These are phyloP conservation scores for Pachymerium ferrugineum DNA, from an alignment of 2,888 invertebrate species.

Conservation along the genomic window DNA sequence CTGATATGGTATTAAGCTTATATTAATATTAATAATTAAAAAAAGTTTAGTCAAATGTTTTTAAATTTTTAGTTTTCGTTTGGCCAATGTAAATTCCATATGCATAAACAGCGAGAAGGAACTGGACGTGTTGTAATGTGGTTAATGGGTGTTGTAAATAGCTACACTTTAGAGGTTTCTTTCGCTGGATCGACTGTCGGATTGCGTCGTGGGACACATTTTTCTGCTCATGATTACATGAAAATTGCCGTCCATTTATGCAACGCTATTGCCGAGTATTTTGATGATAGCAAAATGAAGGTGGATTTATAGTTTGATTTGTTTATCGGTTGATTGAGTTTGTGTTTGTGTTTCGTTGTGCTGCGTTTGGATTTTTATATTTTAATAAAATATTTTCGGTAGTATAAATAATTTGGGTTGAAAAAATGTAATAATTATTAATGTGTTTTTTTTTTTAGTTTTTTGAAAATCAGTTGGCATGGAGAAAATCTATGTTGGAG, in stretches of 20 bases:
- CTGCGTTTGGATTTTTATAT: constrained; percentile 26
- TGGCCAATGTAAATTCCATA: constrained; percentile 87
- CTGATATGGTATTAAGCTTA: constrained; percentile 56
- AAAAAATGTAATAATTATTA: too few relatives aligned
- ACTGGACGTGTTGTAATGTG: constrained; percentile 91
- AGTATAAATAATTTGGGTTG: too few relatives aligned
- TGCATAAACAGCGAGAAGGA: constrained; percentile 89
- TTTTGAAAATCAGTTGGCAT: constrained; percentile 65
- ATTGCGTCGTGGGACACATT: constrained; percentile 72
- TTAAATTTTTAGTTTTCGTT: constrained; percentile 68
- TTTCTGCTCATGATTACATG: constrained; percentile 71
- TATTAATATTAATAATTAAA: not conserved
- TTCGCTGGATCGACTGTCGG: constrained; percentile 59
- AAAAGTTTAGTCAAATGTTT: not conserved
- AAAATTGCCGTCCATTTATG: constrained; percentile 83
- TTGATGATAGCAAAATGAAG: constrained; percentile 49
- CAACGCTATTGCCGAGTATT: constrained; percentile 85
- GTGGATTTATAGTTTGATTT: not conserved
- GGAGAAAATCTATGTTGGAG: constrained; percentile 63
- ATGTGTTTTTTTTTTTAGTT: constrained; percentile 37
- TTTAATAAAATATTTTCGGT: constrained; percentile 36
- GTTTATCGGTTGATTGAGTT: not conserved
- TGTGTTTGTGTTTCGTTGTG: not conserved
- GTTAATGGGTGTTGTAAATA: constrained; percentile 90
- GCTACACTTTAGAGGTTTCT: constrained; percentile 76